Percentiles rank a stretch among this genome's conserved stretches.
Conservation (phyloP, 2,888 invertebrate species). For the Nasonia oneida region DNA sequence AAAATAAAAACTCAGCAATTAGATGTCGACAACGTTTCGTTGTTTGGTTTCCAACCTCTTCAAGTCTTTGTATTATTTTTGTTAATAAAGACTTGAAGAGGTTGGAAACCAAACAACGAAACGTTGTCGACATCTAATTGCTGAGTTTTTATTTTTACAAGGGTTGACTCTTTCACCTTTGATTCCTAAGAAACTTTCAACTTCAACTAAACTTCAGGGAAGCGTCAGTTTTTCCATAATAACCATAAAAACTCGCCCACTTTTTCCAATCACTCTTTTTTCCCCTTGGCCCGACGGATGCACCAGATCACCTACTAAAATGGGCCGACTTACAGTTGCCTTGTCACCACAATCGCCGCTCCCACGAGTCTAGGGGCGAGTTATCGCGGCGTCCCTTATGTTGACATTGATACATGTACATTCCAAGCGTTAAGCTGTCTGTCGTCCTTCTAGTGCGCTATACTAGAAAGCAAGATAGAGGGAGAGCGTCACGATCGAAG, state of each 20-base stretch:
- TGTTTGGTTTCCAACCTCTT: no score
- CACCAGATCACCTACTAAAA: constrained; percentile 7
- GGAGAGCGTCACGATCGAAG: constrained; percentile 4
- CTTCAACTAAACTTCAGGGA: background rate
- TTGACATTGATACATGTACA: constrained; percentile 35
- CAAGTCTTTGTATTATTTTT: no score
- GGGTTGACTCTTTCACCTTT: no score
- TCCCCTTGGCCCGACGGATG: background rate
- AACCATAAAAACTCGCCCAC: background rate
- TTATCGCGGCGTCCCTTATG: background rate
- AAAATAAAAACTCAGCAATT: no score
- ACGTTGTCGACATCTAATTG: no score
- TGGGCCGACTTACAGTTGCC: constrained; percentile 15
- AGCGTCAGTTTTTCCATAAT: background rate
- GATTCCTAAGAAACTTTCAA: no score
- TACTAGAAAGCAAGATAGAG: background rate
- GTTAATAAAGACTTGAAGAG: no score
- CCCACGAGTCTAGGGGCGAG: background rate
- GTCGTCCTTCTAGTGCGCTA: background rate
- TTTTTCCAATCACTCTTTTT: background rate
- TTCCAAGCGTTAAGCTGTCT: background rate
- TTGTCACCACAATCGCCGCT: background rate
- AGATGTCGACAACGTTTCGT: no score
- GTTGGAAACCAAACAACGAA: no score
- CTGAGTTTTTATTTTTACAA: no score